Conservation (phyloP, 2,888 invertebrate genomes). For the Tholera decimalis region DNA sequence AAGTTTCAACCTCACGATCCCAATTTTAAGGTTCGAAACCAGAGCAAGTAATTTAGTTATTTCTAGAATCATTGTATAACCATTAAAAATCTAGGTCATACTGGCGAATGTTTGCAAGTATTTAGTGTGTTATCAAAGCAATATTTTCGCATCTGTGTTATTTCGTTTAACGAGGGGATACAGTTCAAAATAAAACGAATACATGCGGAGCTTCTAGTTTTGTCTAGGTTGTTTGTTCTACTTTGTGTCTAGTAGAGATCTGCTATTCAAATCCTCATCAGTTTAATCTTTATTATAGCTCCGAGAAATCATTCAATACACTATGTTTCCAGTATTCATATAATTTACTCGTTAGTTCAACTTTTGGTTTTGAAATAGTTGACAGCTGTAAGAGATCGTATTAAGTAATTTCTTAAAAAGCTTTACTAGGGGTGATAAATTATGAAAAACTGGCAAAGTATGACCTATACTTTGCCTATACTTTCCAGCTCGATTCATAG, state of each 20-base stretch:
- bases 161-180: constrained; percentile 20
- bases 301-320: no score
- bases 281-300: neutral
- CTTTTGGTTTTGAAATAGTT: no score
- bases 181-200: constrained; percentile 18
- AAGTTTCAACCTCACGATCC: neutral
- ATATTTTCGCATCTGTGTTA: constrained; percentile 26
- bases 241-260: no score
- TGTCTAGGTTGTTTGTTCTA: no score
- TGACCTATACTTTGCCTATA: no score
- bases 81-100: constrained; percentile 29
- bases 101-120: constrained; percentile 4
- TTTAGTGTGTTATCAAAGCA: constrained; percentile 42
- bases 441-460: no score
- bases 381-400: no score
- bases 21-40: neutral
- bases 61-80: neutral
- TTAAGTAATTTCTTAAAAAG: no score
- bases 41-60: neutral
- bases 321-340: no score
- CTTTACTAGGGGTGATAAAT: no score
- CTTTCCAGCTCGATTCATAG: no score
- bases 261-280: neutral
- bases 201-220: constrained; percentile 15
- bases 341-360: no score